Base-by-base conservation (phyloP, 2,888 invertebrate species). In the Archaeoteleia sp. region DNA sequence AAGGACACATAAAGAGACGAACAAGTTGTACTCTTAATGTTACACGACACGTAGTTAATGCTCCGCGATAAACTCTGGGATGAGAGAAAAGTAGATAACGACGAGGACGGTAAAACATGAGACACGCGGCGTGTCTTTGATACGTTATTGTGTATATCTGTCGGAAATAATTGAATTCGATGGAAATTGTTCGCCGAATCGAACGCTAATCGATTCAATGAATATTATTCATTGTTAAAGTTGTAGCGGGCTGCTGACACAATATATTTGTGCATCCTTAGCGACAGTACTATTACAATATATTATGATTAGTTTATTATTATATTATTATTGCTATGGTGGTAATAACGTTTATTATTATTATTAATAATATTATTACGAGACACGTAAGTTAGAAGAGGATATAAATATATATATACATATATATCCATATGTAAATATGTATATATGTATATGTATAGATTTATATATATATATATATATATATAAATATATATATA, bases 271-370 rank as follows among this genome's bases (percentile, higher is more conserved):
- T n/a, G n/a, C n/a, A n/a, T n/a, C n/a, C n/a, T n/a, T n/a, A n/a
- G n/a, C n/a, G n/a, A n/a, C n/a, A n/a, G n/a, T n/a, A n/a, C n/a
- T 77, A 80, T 75, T 78, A 73, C 75, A 76, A 78, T 76, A 78
- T 45, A 48, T 62, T 51, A 46, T 76, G 75, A 77, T 77, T 76
- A 75, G 73, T 78, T 81, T 76, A 79, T 78, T 76, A 79, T 78
- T 77, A 34, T 35, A 45, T 66, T 77, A 78, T 76, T 77, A 80
- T 78, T 77, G 77, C 77, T 78, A 77, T 77, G 78, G 74, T 80
- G 77, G 78, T 78, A 77, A 78, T 80, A 76, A 78, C 75, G 73
- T 79, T 82, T 78, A 81, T 80, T 78, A 78, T 78, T 74, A 76
- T 78, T 67, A 78, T 74, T 77, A 78, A 75, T 72, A 69, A 74